phyloP scores from a whole-genome alignment of 2,888 invertebrate species.

The Nephrocerus scutellatus region DNA sequence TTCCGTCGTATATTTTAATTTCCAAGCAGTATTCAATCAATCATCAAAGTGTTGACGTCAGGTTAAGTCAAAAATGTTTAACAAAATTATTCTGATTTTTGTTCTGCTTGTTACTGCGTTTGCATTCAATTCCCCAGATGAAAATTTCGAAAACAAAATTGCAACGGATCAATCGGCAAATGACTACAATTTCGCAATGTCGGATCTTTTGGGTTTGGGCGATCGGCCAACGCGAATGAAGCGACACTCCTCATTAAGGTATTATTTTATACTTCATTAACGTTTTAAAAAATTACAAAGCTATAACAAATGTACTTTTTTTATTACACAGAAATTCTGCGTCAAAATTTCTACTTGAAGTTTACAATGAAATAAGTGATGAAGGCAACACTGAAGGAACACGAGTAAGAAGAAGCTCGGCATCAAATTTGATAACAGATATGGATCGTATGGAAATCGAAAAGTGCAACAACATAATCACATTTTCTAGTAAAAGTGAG shows the following conservation, averaged over 20 bases:
- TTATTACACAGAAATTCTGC: constrained; percentile 50
- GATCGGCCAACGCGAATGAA: constrained; percentile 59
- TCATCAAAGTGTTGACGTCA: too few species aligned
- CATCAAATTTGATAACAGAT: constrained; percentile 60
- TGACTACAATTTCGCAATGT: constrained; percentile 59
- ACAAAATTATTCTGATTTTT: too few species aligned
- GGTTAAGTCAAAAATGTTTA: too few species aligned
- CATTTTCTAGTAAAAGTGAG: constrained; percentile 80
- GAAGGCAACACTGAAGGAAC: too few species aligned
- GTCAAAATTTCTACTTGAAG: constrained; percentile 77
- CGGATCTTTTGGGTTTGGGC: constrained; percentile 78
- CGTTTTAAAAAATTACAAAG: background rate
- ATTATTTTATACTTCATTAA: constrained; percentile 5
- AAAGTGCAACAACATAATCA: constrained; percentile 88
- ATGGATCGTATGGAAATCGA: constrained; percentile 76
- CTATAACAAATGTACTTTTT: background rate
- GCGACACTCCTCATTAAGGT: constrained; percentile 41
- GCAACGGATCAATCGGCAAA: too few species aligned
- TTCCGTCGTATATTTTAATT: too few species aligned
- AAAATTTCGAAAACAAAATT: too few species aligned
- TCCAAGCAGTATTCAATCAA: too few species aligned
- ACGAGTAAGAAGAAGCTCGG: too few species aligned
- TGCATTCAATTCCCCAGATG: too few species aligned
- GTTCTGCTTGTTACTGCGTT: too few species aligned
- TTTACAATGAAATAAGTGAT: constrained; percentile 70